Conservation (phyloP, 2,888 invertebrate species). For the Melanophora roralis region DNA sequence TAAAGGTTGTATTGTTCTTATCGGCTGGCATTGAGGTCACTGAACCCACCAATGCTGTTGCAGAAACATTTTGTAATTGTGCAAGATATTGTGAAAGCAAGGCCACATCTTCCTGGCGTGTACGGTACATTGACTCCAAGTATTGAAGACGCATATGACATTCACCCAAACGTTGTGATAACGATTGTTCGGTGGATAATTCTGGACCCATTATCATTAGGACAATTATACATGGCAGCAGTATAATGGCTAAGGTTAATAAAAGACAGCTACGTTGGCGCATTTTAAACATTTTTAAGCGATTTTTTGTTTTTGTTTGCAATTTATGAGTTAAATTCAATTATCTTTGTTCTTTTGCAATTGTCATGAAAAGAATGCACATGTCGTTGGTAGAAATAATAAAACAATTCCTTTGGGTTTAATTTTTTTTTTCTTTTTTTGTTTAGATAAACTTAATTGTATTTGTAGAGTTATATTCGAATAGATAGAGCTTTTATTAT, state of each 20-base stretch:
- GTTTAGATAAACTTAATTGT: too few species aligned
- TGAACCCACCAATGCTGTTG: slow-evolving; percentile 66
- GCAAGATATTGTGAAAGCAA: slow-evolving; percentile 83
- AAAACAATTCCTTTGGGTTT: background rate
- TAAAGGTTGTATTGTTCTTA: slow-evolving; percentile 63
- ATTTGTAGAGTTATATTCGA: slow-evolving; percentile 13
- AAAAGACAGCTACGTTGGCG: slow-evolving; percentile 80
- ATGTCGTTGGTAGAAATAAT: too few species aligned
- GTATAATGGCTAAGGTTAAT: slow-evolving; percentile 79
- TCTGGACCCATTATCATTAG: slow-evolving; percentile 78
- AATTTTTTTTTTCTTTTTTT: background rate
- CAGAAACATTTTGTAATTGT: slow-evolving; percentile 64
- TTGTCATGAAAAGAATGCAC: background rate
- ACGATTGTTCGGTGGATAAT: slow-evolving; percentile 81
- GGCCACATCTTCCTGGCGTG: slow-evolving; percentile 86
- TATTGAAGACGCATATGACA: slow-evolving; percentile 87
- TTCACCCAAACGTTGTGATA: slow-evolving; percentile 85
- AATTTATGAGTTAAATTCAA: background rate
- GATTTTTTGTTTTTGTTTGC: background rate
- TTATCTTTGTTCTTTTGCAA: background rate
- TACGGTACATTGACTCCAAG: slow-evolving; percentile 86
- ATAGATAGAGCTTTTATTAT: slow-evolving; percentile 8
- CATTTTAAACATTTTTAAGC: slow-evolving; percentile 64
- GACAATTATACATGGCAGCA: slow-evolving; percentile 80
- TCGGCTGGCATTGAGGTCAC: slow-evolving; percentile 32